Percentiles rank a stretch among this genome's conserved stretches.
phyloP scores from a whole-genome alignment of 2,888 invertebrate species.

The Chrysolina haemoptera region DNA sequence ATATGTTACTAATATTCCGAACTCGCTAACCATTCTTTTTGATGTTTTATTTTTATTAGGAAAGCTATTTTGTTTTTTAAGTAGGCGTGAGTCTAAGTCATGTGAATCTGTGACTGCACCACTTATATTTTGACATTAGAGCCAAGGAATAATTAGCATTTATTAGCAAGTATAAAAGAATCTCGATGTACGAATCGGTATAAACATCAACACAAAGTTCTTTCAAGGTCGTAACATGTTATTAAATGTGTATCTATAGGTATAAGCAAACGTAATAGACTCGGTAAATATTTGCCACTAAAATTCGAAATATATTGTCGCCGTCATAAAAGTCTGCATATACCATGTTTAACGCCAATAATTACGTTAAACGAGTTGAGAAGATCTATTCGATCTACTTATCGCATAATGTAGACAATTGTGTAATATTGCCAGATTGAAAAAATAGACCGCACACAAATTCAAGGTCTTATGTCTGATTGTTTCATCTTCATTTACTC shows the following conservation, averaged over 20 bases:
- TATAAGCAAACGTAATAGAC: slow-evolving; percentile 34
- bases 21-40: background rate
- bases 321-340: slow-evolving; percentile 24
- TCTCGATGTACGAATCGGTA: slow-evolving; percentile 31
- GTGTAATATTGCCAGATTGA: slow-evolving; percentile 36
- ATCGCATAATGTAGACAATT: slow-evolving; percentile 34
- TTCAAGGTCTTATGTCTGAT: slow-evolving; percentile 36
- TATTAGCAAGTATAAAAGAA: slow-evolving; percentile 44
- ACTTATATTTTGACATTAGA: slow-evolving; percentile 35
- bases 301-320: slow-evolving; percentile 42
- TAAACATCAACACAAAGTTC: slow-evolving; percentile 43
- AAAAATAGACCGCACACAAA: slow-evolving; percentile 41
- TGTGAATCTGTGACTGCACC: slow-evolving; percentile 26
- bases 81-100: slow-evolving; percentile 6
- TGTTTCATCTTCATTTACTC: slow-evolving; percentile 29
- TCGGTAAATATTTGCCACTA: slow-evolving; percentile 45
- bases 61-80: slow-evolving; percentile 19
- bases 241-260: slow-evolving; percentile 40
- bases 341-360: slow-evolving; percentile 31
- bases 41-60: slow-evolving; percentile 1
- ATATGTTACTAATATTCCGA: background rate
- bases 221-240: slow-evolving; percentile 43
- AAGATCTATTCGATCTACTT: slow-evolving; percentile 35
- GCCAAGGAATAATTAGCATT: slow-evolving; percentile 45
- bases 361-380: slow-evolving; percentile 22